A percentile compares a stretch with the other conserved stretches of the same genome.
Evolutionary conservation across 1,140 invertebrate species (phyloP).

Genomic region (Heliconius eleuchia): DNA sequence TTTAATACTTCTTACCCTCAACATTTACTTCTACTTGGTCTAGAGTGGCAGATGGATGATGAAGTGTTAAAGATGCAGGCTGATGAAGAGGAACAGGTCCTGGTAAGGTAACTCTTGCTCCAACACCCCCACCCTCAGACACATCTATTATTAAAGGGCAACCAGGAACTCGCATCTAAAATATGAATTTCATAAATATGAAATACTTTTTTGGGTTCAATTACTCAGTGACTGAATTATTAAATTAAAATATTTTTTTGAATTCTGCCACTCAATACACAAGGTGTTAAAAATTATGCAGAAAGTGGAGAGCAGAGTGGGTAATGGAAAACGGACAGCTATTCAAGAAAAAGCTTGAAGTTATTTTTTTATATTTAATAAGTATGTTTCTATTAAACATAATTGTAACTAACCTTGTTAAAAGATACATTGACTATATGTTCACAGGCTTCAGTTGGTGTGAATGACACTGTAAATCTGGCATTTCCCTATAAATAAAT

Average conservation of each 20-base stretch:
- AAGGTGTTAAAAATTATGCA: too few relatives aligned
- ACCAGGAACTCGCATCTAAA: constrained; percentile 86
- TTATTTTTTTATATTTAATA: too few relatives aligned
- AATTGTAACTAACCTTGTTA: constrained; percentile 88
- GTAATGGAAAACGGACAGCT: too few relatives aligned
- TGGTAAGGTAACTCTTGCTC: constrained; percentile 86
- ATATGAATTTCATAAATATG: background rate
- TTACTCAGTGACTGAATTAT: too few relatives aligned
- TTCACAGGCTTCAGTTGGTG: constrained; percentile 95
- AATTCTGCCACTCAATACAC: too few relatives aligned
- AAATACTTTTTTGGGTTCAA: background rate
- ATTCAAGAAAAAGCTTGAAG: too few relatives aligned
- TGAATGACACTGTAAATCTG: constrained; percentile 97
- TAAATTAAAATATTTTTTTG: too few relatives aligned
- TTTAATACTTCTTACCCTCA: constrained; percentile 88
- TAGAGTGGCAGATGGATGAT: constrained; percentile 90
- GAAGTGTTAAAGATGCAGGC: constrained; percentile 84
- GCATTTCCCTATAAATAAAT: constrained; percentile 81
- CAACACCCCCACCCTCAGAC: constrained; percentile 86
- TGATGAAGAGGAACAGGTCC: constrained; percentile 85
- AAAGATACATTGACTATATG: constrained; percentile 98
- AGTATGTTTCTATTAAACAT: background rate
- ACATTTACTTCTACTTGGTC: constrained; percentile 97
- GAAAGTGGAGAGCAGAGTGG: too few relatives aligned
- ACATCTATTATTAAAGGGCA: constrained; percentile 88